Evolutionary conservation across 1,140 invertebrate genomes (phyloP).

Genomic region (Zaprionus inermis): DNA sequence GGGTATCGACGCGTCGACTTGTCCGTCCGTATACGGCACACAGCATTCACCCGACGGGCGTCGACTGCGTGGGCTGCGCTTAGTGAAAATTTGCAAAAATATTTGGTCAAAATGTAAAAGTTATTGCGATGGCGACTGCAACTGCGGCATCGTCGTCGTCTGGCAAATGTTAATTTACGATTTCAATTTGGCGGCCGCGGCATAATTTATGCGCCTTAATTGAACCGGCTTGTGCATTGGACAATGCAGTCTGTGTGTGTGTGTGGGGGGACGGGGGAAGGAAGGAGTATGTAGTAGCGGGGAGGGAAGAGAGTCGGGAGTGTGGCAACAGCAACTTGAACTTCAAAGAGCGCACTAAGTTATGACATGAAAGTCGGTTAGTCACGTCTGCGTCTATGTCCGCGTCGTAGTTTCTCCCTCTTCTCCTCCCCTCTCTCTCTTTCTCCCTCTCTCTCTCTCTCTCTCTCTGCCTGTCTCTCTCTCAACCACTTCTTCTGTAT

Average conservation of each 20-base stretch:
- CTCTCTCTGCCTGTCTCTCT: not conserved
- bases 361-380: constrained; percentile 83
- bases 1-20: not conserved
- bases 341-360: constrained; percentile 74
- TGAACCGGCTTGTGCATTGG: constrained; percentile 60
- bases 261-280: not conserved
- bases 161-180: constrained; percentile 83
- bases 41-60: constrained; percentile 71
- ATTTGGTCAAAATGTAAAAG: constrained; percentile 83
- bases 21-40: not conserved
- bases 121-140: constrained; percentile 50
- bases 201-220: constrained; percentile 82
- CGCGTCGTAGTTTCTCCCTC: constrained; percentile 3
- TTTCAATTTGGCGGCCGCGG: constrained; percentile 78
- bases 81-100: constrained; percentile 83
- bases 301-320: not conserved
- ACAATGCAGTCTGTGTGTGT: constrained; percentile 31
- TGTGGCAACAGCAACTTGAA: constrained; percentile 62
- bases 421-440: not conserved
- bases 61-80: constrained; percentile 73
- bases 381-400: constrained; percentile 64
- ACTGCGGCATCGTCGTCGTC: constrained; percentile 36
- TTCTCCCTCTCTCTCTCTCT: not conserved
- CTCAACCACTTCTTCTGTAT: not conserved
- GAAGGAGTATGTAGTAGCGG: constrained; percentile 5